Evolutionary conservation across 2,888 invertebrate species (phyloP), one percentile per base, ranked within the genome.

Genomic region (Crematogaster levior): DNA sequence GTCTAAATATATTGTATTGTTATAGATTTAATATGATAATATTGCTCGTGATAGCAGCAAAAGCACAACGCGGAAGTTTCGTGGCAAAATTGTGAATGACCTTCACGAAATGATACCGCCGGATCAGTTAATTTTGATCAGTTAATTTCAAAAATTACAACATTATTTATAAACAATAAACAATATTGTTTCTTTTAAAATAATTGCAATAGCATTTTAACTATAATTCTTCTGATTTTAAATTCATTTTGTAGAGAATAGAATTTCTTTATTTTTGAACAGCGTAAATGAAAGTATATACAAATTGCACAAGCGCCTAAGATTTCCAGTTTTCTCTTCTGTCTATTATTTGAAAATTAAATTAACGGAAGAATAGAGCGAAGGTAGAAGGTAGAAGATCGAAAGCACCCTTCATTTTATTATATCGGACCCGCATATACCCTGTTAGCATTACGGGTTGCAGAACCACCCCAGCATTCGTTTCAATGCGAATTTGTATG

Each of bases 401-500:
- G 53, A 61, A 56, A 43, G n/a, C 73, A 61, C 79, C 86, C 86
- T 82, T 74, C 58, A 81, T 82, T 86, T 83, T 89, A 89, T 89
- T 89, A 88, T 89, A 56, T 77, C 75, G 75, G 80, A 83, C 83
- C 83, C 81, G 46, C 85, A 88, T 88, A 75, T 89, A 88, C 89
- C 89, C 80, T 81, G 75, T 82, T 80, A 85, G 83, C 82, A 86
- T 89, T 87, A 87, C 84, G 77, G 73, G 82, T 81, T 74, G 48
- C 60, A 48, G 27, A 37, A 37, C 56, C 60, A 63, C 84, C 70
- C 75, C 53, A 18, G 9, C 27, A 48, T 58, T 74, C 51, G 68
- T 70, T 27, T 53, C 43, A 46, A 56, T 37, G 72, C 84, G 65
- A 65, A 56, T 79, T 53, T 65, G 58, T 84, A 40, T 66, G 27